Conservation (phyloP, 2,113 vertebrate genomes). For the Argyrosomus japonicus region DNA sequence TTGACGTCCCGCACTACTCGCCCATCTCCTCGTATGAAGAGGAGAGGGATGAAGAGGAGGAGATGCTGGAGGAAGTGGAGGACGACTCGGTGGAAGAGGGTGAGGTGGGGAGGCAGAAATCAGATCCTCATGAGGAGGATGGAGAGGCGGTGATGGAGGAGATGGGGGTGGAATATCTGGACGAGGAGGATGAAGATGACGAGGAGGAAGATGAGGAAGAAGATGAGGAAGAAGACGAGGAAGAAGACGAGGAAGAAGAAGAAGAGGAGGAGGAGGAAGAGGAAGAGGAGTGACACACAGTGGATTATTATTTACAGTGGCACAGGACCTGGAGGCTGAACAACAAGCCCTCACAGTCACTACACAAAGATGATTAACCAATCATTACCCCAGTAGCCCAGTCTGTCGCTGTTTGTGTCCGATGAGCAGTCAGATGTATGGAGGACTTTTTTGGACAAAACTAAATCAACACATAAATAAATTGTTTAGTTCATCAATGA, state of each 20-base stretch:
- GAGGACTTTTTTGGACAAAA: constrained; percentile 43
- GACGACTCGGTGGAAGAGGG: constrained; percentile 52
- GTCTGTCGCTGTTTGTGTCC: constrained; percentile 43
- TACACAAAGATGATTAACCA: constrained; percentile 19
- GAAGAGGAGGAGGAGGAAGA: constrained; percentile 35
- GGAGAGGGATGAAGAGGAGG: constrained; percentile 56
- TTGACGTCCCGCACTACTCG: constrained; percentile 79
- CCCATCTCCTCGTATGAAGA: constrained; percentile 83
- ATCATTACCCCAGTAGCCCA: not conserved
- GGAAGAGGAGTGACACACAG: constrained; percentile 50
- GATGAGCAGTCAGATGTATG: not conserved
- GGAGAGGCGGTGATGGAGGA: constrained; percentile 46
- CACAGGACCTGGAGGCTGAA: not conserved
- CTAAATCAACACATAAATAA: constrained; percentile 40
- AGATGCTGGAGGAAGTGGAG: constrained; percentile 28
- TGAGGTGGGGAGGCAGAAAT: constrained; percentile 41
- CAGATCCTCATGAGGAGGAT: constrained; percentile 37
- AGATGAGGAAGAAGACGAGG: not conserved
- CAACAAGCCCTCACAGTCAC: constrained; percentile 26
- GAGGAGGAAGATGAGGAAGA: constrained; percentile 23
- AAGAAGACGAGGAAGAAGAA: constrained; percentile 18
- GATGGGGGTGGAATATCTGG: constrained; percentile 66
- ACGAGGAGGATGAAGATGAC: constrained; percentile 44
- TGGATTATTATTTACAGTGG: constrained; percentile 21
- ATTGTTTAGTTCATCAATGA: constrained; percentile 28